Conservation (phyloP, 2,797 vertebrate species). For the Tangara arthus region DNA sequence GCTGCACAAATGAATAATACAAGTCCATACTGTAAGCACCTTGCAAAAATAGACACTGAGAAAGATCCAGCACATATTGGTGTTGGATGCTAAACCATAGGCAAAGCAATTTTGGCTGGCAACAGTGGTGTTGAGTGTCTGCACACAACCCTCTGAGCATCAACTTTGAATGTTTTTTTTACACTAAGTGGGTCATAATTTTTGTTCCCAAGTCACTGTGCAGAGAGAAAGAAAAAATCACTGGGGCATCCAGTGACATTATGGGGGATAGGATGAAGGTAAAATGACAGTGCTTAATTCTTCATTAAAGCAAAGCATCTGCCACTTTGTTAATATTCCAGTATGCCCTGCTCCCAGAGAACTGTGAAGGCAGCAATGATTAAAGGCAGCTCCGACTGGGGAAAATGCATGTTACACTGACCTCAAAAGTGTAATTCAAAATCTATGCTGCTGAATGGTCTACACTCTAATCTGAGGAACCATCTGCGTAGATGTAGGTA, state of each 20-base stretch:
- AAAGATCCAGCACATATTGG: not conserved
- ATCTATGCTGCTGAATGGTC: not conserved
- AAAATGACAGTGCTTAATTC: not conserved
- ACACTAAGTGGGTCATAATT: not conserved
- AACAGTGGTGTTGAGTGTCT: not conserved
- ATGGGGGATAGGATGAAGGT: not conserved
- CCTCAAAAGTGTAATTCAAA: conserved; percentile 6
- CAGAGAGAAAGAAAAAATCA: not conserved
- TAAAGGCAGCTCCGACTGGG: not conserved
- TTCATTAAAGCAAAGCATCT: conserved; percentile 21
- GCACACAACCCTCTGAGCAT: not conserved
- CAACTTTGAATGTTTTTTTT: not conserved
- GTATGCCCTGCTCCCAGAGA: not conserved
- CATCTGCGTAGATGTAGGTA: not conserved
- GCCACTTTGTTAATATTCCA: not conserved
- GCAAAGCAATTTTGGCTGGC: not conserved
- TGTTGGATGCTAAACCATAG: not conserved
- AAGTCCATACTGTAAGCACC: not conserved
- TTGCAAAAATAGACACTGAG: not conserved
- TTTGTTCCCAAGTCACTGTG: not conserved
- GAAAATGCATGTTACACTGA: not conserved
- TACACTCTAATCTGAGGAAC: not conserved
- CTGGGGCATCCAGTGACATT: not conserved
- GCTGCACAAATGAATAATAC: not conserved
- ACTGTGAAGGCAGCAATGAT: not conserved